phyloP scores from a whole-genome alignment of 2,888 invertebrate genomes.

The Cephonodes hylas region DNA sequence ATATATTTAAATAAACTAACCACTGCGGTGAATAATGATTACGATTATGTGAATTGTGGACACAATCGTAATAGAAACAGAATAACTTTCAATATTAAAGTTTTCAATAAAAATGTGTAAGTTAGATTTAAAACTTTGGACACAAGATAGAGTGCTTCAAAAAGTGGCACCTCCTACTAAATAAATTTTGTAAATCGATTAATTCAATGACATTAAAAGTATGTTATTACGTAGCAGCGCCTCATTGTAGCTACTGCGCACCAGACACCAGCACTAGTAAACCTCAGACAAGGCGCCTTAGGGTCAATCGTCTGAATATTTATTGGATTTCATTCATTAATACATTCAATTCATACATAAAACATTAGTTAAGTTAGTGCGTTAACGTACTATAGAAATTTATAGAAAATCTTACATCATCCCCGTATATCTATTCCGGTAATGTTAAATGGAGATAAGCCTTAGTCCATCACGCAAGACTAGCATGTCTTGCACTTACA shows the following conservation, averaged over 20 bases:
- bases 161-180: not conserved
- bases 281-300: conserved; percentile 34
- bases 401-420: not conserved
- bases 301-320: conserved; percentile 61
- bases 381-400: not conserved
- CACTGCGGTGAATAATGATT: not conserved
- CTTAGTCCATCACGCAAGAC: too few relatives aligned
- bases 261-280: conserved; percentile 37
- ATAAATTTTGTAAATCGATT: not conserved
- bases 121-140: not conserved
- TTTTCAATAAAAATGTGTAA: too few relatives aligned
- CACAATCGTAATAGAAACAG: too few relatives aligned
- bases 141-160: not conserved
- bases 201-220: not conserved
- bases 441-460: too few relatives aligned
- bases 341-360: conserved; percentile 51
- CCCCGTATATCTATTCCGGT: too few relatives aligned
- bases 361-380: conserved; percentile 13
- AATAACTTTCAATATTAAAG: too few relatives aligned
- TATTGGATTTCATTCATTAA: conserved; percentile 53
- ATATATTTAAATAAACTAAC: not conserved
- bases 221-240: not conserved
- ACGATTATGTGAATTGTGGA: too few relatives aligned
- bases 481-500: too few relatives aligned
- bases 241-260: conserved; percentile 35